These are phyloP conservation scores for crab-eating macaque (Macaca fascicularis) DNA, from an alignment of 2,113 vertebrate species.

Conservation along the genomic window T2T-MFA8v1.1 NC_088390.1:7947501-7948000, in stretches of 20 bases:
- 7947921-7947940: background rate
- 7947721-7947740: background rate
- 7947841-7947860: background rate
- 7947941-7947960: conserved; percentile 19
- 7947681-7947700: background rate
- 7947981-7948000: background rate
- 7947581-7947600: background rate
- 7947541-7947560: background rate
- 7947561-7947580: background rate
- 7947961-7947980: background rate
- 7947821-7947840: conserved; percentile 26
- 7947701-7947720: conserved; percentile 34
- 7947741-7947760: background rate
- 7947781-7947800: background rate
- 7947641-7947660: conserved; percentile 43
- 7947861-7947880: conserved; percentile 10
- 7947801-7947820: background rate
- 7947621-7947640: conserved; percentile 9
- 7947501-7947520: background rate
- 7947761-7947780: conserved; percentile 39
- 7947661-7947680: conserved; percentile 31
- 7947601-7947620: background rate
- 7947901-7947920: background rate
- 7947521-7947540: background rate
- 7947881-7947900: conserved; percentile 26